A percentile compares a stretch with the other conserved stretches of the same genome.
Evolutionary conservation across 2,797 vertebrate species (phyloP).

Genomic region (Geotria australis): DNA sequence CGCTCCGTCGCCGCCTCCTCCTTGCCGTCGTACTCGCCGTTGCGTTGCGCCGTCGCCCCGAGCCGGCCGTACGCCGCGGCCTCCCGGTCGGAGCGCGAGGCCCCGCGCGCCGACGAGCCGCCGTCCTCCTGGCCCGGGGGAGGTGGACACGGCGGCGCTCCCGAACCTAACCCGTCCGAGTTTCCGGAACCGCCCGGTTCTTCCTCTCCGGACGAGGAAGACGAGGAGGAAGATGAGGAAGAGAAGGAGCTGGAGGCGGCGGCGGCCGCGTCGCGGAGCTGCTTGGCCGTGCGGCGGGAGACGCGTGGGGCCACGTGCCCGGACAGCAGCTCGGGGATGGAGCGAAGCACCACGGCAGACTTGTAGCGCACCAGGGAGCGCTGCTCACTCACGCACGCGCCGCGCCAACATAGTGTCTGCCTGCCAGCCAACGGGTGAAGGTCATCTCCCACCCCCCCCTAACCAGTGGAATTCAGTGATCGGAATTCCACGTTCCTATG

Average conservation of each 20-base stretch:
- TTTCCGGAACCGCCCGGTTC: no score
- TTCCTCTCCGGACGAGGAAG: constrained; percentile 37
- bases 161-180: no score
- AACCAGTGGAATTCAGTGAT: constrained; percentile 2
- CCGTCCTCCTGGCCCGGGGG: no score
- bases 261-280: constrained; percentile 21
- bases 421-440: no score
- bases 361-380: constrained; percentile 87
- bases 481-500: background rate
- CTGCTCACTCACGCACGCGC: constrained; percentile 9
- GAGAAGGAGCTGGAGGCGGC: constrained; percentile 7
- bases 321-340: constrained; percentile 58
- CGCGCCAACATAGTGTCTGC: background rate
- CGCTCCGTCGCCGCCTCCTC: constrained; percentile 5
- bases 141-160: no score
- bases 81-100: no score
- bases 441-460: no score
- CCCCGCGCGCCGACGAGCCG: no score
- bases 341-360: constrained; percentile 80
- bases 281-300: constrained; percentile 51
- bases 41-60: no score
- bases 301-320: constrained; percentile 44
- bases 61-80: no score
- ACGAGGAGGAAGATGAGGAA: constrained; percentile 72
- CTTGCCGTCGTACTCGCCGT: no score